A percentile compares a stretch with the other conserved stretches of the same genome.
Evolutionary conservation across 2,888 invertebrate species (phyloP).

Genomic region (Galerucella calmariensis): DNA sequence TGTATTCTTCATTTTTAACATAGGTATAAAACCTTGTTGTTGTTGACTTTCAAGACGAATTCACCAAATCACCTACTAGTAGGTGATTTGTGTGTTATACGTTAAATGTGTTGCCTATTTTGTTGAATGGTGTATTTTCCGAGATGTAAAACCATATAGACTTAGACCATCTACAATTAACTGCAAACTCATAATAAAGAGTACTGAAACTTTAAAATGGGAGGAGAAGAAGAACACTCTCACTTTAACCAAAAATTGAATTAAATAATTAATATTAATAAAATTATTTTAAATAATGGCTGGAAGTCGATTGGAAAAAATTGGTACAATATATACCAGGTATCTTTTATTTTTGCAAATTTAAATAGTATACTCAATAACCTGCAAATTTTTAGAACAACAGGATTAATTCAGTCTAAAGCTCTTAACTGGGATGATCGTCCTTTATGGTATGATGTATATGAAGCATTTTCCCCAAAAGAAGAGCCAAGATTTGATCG

Average conservation of each 20-base stretch:
- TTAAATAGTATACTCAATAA: background rate
- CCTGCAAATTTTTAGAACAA: constrained; percentile 68
- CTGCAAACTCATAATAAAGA: background rate
- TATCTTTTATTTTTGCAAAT: constrained; percentile 13
- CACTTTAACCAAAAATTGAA: background rate
- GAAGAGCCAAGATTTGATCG: constrained; percentile 82
- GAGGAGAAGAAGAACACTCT: background rate
- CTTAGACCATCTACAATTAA: too few species aligned
- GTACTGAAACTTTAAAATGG: background rate
- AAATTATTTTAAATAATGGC: constrained; percentile 45
- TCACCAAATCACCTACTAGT: too few species aligned
- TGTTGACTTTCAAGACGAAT: background rate
- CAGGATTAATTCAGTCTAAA: constrained; percentile 82
- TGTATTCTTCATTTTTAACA: too few species aligned
- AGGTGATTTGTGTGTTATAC: too few species aligned
- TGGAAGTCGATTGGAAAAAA: constrained; percentile 72
- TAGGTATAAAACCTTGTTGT: background rate
- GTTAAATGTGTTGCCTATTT: too few species aligned
- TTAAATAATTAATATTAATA: background rate
- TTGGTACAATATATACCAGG: constrained; percentile 75
- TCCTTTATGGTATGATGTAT: constrained; percentile 94
- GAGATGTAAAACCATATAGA: too few species aligned
- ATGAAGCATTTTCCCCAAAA: constrained; percentile 90
- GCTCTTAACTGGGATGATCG: constrained; percentile 84
- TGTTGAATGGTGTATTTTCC: too few species aligned